Conservation (phyloP, 2,797 vertebrate species). For the Centropyge bicolor region DNA sequence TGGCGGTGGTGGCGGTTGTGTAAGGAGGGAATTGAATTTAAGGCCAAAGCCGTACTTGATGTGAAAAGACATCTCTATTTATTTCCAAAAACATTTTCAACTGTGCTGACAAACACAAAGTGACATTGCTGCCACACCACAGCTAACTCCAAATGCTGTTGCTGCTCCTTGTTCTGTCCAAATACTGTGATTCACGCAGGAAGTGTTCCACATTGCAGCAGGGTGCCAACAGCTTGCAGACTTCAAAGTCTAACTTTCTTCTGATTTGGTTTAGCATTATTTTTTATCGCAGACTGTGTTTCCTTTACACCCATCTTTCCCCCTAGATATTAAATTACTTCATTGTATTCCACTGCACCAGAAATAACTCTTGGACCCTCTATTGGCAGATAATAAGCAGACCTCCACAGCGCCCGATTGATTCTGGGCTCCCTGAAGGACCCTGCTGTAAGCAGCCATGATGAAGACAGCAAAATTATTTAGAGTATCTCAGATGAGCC, state of each 20-base stretch:
- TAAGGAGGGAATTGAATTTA: conserved; percentile 46
- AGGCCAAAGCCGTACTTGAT: conserved; percentile 64
- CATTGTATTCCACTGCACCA: conserved; percentile 51
- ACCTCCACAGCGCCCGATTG: conserved; percentile 70
- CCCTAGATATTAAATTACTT: conserved; percentile 60
- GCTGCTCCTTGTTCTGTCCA: conserved; percentile 47
- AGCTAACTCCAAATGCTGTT: conserved; percentile 42
- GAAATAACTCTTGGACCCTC: conserved; percentile 58
- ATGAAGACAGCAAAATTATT: conserved; percentile 83
- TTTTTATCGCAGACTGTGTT: conserved; percentile 41
- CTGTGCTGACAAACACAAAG: conserved; percentile 69
- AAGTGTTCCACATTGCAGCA: conserved; percentile 43
- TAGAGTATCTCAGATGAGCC: conserved; percentile 72
- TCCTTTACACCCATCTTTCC: conserved; percentile 26
- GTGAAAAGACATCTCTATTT: conserved; percentile 78
- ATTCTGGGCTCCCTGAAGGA: conserved; percentile 68
- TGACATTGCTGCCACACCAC: conserved; percentile 64
- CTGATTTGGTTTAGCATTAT: conserved; percentile 44
- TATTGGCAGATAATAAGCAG: conserved; percentile 77
- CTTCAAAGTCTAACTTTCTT: conserved; percentile 50
- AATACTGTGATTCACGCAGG: conserved; percentile 56
- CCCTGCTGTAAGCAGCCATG: conserved; percentile 67
- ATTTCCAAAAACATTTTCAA: conserved; percentile 69
- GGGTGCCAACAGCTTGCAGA: conserved; percentile 48
- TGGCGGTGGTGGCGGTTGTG: conserved; percentile 7